Evolutionary conservation across 2,113 vertebrate species (phyloP).

Genomic region (Zosterops hypoxanthus): DNA sequence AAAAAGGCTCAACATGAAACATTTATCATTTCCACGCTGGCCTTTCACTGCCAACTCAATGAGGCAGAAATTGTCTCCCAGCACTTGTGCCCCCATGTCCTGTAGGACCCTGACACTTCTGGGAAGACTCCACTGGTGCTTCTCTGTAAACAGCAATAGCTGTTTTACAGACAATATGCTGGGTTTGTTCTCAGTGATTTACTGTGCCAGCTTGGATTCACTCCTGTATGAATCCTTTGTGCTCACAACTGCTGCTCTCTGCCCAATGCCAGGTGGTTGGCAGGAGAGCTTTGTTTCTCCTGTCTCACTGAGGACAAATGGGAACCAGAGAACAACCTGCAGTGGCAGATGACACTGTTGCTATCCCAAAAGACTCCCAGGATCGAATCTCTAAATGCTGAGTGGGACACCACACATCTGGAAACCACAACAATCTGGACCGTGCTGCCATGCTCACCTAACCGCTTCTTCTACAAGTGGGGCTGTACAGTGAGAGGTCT

Average conservation of each 20-base stretch:
- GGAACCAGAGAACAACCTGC: not conserved
- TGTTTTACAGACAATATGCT: not conserved
- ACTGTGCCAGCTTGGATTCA: not conserved
- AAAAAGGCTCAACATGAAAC: not conserved
- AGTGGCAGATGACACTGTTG: not conserved
- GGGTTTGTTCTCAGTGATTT: not conserved
- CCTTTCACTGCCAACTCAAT: not conserved
- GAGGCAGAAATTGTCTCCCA: not conserved
- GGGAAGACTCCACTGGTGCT: not conserved
- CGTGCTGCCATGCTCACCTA: not conserved
- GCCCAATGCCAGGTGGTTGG: not conserved
- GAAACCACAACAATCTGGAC: not conserved
- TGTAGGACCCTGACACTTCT: not conserved
- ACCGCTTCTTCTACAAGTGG: not conserved
- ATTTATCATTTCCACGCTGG: not conserved
- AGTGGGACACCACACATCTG: not conserved
- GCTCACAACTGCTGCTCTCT: not conserved
- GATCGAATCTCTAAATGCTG: not conserved
- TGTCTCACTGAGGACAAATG: not conserved
- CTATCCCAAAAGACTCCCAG: not conserved
- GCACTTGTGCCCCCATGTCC: not conserved
- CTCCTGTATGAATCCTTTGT: not conserved
- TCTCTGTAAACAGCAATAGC: not conserved
- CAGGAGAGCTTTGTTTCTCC: not conserved
- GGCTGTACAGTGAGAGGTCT: not conserved